A percentile compares a stretch with the other conserved stretches of the same genome.
These are phyloP conservation scores for Rissa tridactyla DNA, from an alignment of 2,113 vertebrate genomes.

Conservation along the genomic window DNA sequence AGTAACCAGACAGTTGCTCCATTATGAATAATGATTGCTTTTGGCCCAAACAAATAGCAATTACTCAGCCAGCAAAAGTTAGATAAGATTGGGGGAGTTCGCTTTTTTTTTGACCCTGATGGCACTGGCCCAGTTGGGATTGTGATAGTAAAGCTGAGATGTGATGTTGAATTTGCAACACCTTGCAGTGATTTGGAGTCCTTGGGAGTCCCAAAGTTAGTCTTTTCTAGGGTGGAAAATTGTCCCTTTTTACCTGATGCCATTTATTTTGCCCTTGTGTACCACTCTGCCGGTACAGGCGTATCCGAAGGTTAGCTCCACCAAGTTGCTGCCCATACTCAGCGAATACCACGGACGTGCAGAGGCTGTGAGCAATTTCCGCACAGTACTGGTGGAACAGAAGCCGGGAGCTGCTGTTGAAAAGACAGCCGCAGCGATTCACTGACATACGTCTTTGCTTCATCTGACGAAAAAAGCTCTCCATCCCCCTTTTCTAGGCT, in stretches of 20 bases:
- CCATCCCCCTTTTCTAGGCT: neutral
- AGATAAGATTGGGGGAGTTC: neutral
- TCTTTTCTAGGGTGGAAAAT: neutral
- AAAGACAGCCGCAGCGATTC: neutral
- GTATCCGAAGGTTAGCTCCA: neutral
- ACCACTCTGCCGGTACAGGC: too few species aligned
- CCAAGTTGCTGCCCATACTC: neutral
- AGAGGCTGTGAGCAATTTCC: neutral
- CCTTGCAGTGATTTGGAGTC: neutral
- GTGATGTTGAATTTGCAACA: neutral
- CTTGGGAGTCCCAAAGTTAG: neutral
- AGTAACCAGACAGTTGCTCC: neutral
- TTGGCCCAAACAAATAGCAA: neutral
- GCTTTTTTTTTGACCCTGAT: rapidly evolving
- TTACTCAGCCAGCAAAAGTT: neutral
- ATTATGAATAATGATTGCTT: neutral
- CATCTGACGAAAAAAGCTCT: neutral
- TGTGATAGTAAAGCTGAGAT: neutral
- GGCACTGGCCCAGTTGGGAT: neutral
- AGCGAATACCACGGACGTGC: neutral
- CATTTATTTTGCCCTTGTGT: neutral
- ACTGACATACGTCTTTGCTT: neutral
- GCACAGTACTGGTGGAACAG: neutral
- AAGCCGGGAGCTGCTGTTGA: neutral
- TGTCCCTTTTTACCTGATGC: neutral